phyloP scores from a whole-genome alignment of 2,797 vertebrate genomes.

The Acanthurus leucopareius region DNA sequence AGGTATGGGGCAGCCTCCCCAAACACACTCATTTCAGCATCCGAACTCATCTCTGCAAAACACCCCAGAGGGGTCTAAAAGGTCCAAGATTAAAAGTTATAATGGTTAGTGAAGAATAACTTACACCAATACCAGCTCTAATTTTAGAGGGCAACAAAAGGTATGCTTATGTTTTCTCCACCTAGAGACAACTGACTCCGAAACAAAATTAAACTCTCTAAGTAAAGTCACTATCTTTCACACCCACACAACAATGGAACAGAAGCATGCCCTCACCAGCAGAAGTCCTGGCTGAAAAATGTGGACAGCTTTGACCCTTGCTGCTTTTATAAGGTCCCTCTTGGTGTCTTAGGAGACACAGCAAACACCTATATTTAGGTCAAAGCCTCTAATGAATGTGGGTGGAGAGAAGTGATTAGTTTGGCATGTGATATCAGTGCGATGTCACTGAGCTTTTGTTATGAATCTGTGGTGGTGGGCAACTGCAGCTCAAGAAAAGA shows the following conservation, averaged over 20 bases:
- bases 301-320: slow-evolving; percentile 30
- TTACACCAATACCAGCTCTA: slow-evolving; percentile 5
- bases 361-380: slow-evolving; percentile 77
- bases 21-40: slow-evolving; percentile 87
- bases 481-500: slow-evolving; percentile 69
- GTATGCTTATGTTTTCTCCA: slow-evolving; percentile 3
- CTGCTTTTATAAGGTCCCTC: slow-evolving; percentile 69
- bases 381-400: slow-evolving; percentile 59
- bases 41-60: slow-evolving; percentile 72
- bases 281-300: slow-evolving; percentile 38
- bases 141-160: slow-evolving; percentile 20
- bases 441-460: slow-evolving; percentile 73
- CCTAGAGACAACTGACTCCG: slow-evolving; percentile 10
- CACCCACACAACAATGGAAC: slow-evolving; percentile 14
- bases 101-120: not conserved
- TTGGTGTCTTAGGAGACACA: slow-evolving; percentile 29
- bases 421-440: slow-evolving; percentile 63
- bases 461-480: slow-evolving; percentile 47
- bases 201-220: not conserved
- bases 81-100: not conserved
- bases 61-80: slow-evolving; percentile 19
- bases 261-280: slow-evolving; percentile 35
- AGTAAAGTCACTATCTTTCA: not conserved
- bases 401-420: slow-evolving; percentile 60
- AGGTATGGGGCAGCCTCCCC: slow-evolving; percentile 87